These are phyloP conservation scores for Marisa cornuarietis DNA, from an alignment of 1,140 invertebrate species.

Conservation along the genomic window DNA sequence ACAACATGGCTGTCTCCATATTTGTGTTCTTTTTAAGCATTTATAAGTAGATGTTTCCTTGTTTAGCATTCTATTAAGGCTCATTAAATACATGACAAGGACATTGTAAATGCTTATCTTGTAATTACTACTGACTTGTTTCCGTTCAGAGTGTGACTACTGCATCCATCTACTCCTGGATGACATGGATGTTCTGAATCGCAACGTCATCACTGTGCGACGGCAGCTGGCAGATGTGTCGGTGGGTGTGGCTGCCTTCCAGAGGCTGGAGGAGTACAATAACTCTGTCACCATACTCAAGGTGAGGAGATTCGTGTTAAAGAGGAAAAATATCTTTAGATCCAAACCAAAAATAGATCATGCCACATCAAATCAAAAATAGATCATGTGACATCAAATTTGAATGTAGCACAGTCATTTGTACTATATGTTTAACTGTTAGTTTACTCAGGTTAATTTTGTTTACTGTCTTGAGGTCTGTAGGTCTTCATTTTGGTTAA, in stretches of 20 bases:
- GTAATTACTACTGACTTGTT: not conserved
- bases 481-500: too few relatives aligned
- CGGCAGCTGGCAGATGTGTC: conserved; percentile 78
- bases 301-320: conserved; percentile 40
- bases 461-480: too few relatives aligned
- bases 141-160: conserved; percentile 79
- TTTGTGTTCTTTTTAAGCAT: not conserved
- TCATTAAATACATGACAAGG: not conserved
- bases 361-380: too few relatives aligned
- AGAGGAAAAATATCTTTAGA: too few relatives aligned
- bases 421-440: too few relatives aligned
- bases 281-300: conserved; percentile 73
- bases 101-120: not conserved
- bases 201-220: conserved; percentile 72
- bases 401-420: too few relatives aligned
- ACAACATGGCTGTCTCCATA: not conserved
- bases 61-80: not conserved
- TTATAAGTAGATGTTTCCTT: not conserved
- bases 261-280: conserved; percentile 79
- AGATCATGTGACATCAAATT: too few relatives aligned
- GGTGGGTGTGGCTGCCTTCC: conserved; percentile 81
- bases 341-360: too few relatives aligned
- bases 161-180: conserved; percentile 89
- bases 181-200: conserved; percentile 80
- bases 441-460: too few relatives aligned